These are phyloP conservation scores for Zaprionus davidi DNA, from an alignment of 1,140 invertebrate genomes.

Conservation along the genomic window DNA sequence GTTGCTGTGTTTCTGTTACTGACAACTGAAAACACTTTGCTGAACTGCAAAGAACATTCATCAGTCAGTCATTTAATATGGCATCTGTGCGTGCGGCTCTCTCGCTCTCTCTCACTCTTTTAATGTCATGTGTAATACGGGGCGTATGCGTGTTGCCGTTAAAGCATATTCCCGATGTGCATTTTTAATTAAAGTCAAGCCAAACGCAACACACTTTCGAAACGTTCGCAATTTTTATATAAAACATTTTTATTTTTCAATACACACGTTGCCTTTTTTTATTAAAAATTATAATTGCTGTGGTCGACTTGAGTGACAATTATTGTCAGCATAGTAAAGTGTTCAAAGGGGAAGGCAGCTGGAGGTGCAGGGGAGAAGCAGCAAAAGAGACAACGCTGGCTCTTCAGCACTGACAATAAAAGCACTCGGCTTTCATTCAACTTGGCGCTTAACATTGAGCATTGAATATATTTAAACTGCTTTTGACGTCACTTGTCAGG, in stretches of 20 bases:
- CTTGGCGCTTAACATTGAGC: conserved; percentile 23
- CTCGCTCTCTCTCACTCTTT: conserved; percentile 12
- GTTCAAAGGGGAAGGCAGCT: too few species aligned
- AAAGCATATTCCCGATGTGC: conserved; percentile 44
- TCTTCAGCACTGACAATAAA: conserved; percentile 21
- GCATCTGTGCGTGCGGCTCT: not conserved
- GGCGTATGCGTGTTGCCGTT: conserved; percentile 30
- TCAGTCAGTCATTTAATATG: conserved; percentile 44
- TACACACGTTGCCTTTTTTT: not conserved
- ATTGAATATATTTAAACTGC: not conserved
- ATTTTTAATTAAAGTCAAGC: conserved; percentile 71
- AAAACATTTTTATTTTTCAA: not conserved
- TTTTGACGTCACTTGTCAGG: not conserved
- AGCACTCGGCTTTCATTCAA: not conserved
- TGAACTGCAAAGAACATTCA: conserved; percentile 42
- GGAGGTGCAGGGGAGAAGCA: not conserved
- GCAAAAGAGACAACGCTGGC: not conserved
- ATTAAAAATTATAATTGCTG: conserved; percentile 31
- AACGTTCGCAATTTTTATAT: conserved; percentile 14
- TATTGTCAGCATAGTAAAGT: conserved; percentile 2
- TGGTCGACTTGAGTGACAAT: conserved; percentile 34
- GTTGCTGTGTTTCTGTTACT: conserved; percentile 28
- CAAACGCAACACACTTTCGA: conserved; percentile 34
- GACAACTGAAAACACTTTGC: conserved; percentile 54
- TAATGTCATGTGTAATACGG: conserved; percentile 26